phyloP scores from a whole-genome alignment of 1,140 invertebrate species.

The Anastrepha obliqua region DNA sequence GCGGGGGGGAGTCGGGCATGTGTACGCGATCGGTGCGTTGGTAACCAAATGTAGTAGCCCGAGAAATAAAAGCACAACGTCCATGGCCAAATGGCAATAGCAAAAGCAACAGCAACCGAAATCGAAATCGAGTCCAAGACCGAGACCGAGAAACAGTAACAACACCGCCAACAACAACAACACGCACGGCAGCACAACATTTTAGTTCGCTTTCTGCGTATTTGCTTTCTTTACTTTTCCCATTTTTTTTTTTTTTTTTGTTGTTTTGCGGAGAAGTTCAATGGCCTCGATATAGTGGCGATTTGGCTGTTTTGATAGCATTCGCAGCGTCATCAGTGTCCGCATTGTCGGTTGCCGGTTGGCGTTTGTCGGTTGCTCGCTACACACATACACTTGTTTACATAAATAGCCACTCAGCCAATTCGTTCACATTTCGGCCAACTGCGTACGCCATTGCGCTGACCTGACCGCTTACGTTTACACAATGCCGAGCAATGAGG shows the following conservation, averaged over 20 bases:
- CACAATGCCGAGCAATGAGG: background rate
- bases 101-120: background rate
- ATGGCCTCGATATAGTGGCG: slow-evolving; percentile 42
- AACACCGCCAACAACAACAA: background rate
- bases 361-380: background rate
- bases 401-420: background rate
- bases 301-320: slow-evolving; percentile 46
- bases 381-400: background rate
- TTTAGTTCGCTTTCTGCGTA: slow-evolving; percentile 10
- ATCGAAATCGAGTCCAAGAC: background rate
- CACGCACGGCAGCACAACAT: background rate
- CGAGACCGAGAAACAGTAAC: background rate
- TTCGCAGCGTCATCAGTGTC: slow-evolving; percentile 44
- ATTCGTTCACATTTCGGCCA: background rate
- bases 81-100: slow-evolving; percentile 20
- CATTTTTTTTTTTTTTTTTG: slow-evolving; percentile 14
- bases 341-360: background rate
- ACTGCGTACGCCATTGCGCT: background rate
- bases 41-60: background rate
- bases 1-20: background rate
- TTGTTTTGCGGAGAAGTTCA: background rate
- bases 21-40: no score
- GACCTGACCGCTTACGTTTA: background rate
- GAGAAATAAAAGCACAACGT: background rate
- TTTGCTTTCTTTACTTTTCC: slow-evolving; percentile 38